phyloP scores from a whole-genome alignment of 2,888 invertebrate species.

The Drosophila antonietae region DNA sequence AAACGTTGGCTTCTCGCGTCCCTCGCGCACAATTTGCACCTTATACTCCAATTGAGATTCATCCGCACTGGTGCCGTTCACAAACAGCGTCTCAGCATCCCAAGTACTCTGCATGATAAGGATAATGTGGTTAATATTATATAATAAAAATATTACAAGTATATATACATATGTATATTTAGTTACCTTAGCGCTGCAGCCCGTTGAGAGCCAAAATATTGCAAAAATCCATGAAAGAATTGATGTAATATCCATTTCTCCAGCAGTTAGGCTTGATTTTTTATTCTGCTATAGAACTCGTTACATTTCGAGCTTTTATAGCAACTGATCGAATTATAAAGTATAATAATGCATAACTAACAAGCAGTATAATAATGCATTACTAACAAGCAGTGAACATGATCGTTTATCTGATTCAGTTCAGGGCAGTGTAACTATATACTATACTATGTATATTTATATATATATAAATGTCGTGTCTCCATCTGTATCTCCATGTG shows the following conservation, averaged over 20 bases:
- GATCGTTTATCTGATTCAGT: neutral
- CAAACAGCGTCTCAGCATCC: neutral
- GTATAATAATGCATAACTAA: neutral
- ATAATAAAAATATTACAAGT: neutral
- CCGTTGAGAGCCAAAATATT: neutral
- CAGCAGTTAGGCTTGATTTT: neutral
- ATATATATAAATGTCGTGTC: no score
- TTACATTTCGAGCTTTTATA: neutral
- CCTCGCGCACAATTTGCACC: neutral
- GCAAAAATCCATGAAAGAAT: neutral
- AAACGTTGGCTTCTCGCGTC: neutral
- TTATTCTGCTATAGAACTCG: neutral
- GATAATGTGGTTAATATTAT: neutral
- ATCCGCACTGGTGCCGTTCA: slow-evolving; percentile 3
- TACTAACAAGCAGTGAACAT: neutral
- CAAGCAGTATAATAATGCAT: neutral
- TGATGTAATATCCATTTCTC: neutral
- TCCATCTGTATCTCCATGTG: no score
- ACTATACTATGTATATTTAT: no score
- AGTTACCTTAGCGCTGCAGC: slow-evolving; percentile 3
- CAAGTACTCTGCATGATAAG: neutral
- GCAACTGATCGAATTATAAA: neutral
- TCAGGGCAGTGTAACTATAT: no score
- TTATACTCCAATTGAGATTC: neutral
- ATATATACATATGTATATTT: neutral